Conservation (phyloP, 2,797 vertebrate genomes). For the Arrhamphus sclerolepis region DNA sequence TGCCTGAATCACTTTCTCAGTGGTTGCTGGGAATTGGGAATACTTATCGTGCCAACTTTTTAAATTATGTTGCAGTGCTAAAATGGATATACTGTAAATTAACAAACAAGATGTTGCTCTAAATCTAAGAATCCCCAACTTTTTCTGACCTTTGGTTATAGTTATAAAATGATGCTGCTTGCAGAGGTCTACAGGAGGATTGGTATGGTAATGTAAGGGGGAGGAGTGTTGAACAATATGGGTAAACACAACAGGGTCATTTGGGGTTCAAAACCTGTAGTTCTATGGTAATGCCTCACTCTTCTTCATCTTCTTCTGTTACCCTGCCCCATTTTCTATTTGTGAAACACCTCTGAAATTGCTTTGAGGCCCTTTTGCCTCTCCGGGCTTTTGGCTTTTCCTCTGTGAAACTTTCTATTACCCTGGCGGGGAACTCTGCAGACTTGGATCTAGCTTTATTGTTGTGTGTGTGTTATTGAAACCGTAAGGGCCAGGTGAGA, state of each 20-base stretch:
- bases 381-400: constrained; percentile 9
- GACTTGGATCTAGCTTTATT: constrained; percentile 9
- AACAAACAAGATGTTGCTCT: too few species aligned
- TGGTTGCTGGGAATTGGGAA: too few species aligned
- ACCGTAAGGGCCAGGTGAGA: constrained; percentile 43
- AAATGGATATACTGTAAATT: too few species aligned
- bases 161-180: constrained; percentile 11
- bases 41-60: too few species aligned
- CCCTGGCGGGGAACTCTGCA: constrained; percentile 15
- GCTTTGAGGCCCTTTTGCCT: constrained; percentile 9
- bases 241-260: constrained; percentile 91
- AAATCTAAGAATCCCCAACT: too few species aligned
- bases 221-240: constrained; percentile 82
- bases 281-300: constrained; percentile 28
- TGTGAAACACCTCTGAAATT: constrained; percentile 32
- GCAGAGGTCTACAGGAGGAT: constrained; percentile 43
- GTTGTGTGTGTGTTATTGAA: constrained; percentile 30
- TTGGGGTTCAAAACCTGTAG: constrained; percentile 82
- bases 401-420: constrained; percentile 34
- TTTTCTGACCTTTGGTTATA: too few species aligned
- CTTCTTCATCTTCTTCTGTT: constrained; percentile 2
- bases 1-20: too few species aligned
- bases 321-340: constrained; percentile 4
- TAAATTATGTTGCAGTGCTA: too few species aligned
- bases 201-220: constrained; percentile 82